Evolutionary conservation across 2,797 vertebrate species (phyloP), one percentile per base, ranked within the genome.

Genomic region (Crenichthys baileyi): DNA sequence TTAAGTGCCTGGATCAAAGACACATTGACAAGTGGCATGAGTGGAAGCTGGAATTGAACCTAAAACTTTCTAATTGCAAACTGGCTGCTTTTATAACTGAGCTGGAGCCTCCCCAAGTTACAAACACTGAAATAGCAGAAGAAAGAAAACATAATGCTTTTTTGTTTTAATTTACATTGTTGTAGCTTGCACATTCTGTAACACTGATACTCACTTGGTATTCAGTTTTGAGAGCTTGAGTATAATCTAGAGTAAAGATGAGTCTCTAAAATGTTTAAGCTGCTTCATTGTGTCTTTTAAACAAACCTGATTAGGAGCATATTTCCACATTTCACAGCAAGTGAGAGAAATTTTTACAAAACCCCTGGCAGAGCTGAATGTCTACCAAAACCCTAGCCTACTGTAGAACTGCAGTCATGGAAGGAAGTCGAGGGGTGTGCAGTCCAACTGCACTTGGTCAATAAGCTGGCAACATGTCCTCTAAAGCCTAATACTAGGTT

Each of bases 401-500:
- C 67, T 58, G 79, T 76, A 24, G 58, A 85, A 31, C 31, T 83
- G 77, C 72, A 82, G 80, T 78, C 58, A 11, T 67, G 22, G 53
- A 70, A 50, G 75, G 75, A 86, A 83, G 36, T 16, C 58, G 2
- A 50, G 20, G 70, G 72, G 29, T 16, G 15, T 18, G 78, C 51
- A 51, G 60, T 44, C 15, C 13, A 26, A 55, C 51, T 12, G 5
- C 50, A 63, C 5, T 36, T 20, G 16, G 16, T 36, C 31, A 63
- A 18, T 22, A 53, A 7, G 15, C 16, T 51, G 51, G 51, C 6
- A 53, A 20, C 61, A 36, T 65, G 41, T 79, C 77, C 61, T 72
- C 29, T 24, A 65, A 76, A 78, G 79, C 85, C 80, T 76, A 60
- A 77, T 1, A 58, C 53, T 81, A 77, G 75, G 46, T 75, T 77